phyloP scores from a whole-genome alignment of 2,113 vertebrate species.

The Bos javanicus region DNA sequence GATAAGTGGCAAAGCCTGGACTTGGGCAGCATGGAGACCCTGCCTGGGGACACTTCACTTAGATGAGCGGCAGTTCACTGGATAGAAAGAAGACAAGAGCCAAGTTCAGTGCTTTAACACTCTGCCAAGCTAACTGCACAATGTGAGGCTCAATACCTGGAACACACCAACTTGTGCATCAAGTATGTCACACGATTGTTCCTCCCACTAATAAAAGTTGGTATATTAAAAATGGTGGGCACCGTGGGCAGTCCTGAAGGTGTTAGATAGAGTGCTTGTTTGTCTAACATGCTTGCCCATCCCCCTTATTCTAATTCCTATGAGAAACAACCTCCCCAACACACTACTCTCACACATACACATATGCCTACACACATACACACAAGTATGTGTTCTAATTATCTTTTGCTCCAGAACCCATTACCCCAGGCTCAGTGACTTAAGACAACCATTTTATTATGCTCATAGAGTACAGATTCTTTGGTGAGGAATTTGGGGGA shows the following conservation, averaged over 20 bases:
- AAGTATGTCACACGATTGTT: rapidly evolving
- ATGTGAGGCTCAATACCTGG: not conserved
- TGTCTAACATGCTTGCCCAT: not conserved
- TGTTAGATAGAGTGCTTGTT: not conserved
- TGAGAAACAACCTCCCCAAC: not conserved
- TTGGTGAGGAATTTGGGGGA: not conserved
- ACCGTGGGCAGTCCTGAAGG: not conserved
- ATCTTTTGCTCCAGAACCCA: not conserved
- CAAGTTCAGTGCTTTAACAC: no score
- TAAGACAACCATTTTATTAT: not conserved
- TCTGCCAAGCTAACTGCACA: not conserved
- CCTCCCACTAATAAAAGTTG: not conserved
- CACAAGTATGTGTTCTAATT: not conserved
- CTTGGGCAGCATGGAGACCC: not conserved
- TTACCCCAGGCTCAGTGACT: not conserved
- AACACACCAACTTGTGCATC: rapidly evolving
- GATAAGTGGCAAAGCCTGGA: not conserved
- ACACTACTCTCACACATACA: not conserved
- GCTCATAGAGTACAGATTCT: not conserved
- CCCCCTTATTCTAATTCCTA: not conserved
- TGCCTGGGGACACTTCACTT: not conserved
- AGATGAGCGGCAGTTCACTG: not conserved
- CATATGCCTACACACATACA: no score
- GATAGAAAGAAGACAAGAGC: not conserved
- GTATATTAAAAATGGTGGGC: not conserved